A percentile compares a stretch with the other conserved stretches of the same genome.
These are phyloP conservation scores for Coelopa pilipes DNA, from an alignment of 2,888 invertebrate species.

Conservation along the genomic window DNA sequence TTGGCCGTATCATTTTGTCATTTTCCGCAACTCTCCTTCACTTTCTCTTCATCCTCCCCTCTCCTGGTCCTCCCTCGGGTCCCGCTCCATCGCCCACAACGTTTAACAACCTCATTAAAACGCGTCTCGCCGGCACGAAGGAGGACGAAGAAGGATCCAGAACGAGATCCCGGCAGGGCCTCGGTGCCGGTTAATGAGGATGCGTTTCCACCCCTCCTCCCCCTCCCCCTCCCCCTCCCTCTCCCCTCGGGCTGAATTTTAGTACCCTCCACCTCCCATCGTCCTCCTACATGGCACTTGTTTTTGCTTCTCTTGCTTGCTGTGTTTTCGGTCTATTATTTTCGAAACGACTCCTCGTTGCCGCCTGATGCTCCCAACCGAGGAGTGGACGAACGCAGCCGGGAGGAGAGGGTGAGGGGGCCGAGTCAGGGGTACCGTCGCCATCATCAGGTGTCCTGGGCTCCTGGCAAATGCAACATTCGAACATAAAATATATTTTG, in stretches of 20 bases:
- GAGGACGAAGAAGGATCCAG: background rate
- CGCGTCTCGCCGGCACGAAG: background rate
- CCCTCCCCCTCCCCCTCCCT: too few species aligned
- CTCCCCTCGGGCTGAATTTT: background rate
- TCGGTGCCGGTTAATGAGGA: background rate
- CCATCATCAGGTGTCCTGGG: conserved; percentile 48
- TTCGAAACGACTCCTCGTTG: background rate
- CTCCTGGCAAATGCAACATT: conserved; percentile 46
- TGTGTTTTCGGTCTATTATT: background rate
- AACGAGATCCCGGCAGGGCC: background rate
- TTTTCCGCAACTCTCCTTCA: background rate
- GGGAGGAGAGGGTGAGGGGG: background rate
- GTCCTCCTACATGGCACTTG: background rate
- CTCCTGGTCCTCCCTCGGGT: too few species aligned
- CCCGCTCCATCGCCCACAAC: background rate
- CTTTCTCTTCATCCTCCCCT: too few species aligned
- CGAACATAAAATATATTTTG: conserved; percentile 47
- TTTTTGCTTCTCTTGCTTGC: too few species aligned
- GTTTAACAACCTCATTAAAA: conserved; percentile 30
- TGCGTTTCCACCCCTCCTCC: background rate
- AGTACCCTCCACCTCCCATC: background rate
- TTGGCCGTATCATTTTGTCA: background rate
- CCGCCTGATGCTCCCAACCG: conserved; percentile 13
- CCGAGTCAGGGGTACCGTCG: background rate
- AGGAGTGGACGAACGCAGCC: too few species aligned